These are phyloP conservation scores for Gonioctena quinquepunctata DNA, from an alignment of 1,140 invertebrate genomes.

Conservation along the genomic window DNA sequence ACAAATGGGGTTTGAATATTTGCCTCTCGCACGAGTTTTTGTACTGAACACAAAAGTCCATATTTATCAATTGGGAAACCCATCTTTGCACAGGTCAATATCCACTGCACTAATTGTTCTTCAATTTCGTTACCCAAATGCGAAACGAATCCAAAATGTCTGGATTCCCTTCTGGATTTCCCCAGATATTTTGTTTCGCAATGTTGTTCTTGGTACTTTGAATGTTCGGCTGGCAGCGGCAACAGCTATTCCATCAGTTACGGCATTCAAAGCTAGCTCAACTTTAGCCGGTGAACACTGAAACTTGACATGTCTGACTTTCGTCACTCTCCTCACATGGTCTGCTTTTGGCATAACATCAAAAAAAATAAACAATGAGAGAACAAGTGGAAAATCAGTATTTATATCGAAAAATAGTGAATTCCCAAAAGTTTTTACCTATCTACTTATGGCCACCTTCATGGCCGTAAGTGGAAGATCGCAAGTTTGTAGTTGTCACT, in stretches of 20 bases:
- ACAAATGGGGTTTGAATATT: neutral
- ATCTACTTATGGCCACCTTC: neutral
- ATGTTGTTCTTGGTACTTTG: neutral
- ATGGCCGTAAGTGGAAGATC: neutral
- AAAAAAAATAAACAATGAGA: neutral
- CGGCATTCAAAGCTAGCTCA: neutral
- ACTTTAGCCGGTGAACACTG: neutral
- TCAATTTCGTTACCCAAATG: neutral
- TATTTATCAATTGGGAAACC: neutral
- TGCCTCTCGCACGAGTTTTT: neutral
- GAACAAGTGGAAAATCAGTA: neutral
- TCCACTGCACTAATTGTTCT: neutral
- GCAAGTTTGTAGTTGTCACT: neutral
- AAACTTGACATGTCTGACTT: neutral
- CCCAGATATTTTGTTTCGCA: neutral
- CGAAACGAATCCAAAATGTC: neutral
- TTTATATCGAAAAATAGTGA: neutral
- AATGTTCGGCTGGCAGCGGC: neutral
- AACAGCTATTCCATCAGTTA: neutral
- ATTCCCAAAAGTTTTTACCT: neutral
- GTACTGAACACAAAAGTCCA: slow-evolving; percentile 2
- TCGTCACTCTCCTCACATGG: neutral
- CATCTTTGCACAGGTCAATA: neutral
- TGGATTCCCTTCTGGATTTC: neutral
- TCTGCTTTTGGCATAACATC: neutral